phyloP scores from a whole-genome alignment of 2,888 invertebrate species.

The Harmothoe impar region DNA sequence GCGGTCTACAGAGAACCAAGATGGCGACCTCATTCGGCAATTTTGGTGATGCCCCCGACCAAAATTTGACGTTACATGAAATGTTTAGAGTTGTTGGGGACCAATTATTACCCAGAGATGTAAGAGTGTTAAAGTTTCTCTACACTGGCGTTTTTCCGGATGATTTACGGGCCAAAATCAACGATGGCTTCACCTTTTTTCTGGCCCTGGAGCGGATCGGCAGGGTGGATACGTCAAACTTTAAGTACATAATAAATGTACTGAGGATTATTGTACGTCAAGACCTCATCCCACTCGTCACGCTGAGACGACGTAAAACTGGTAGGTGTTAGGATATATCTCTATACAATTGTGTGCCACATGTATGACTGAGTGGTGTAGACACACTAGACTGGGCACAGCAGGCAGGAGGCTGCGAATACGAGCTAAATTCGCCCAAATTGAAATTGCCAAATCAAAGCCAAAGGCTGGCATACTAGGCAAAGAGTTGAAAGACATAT shows the following conservation, averaged over 20 bases:
- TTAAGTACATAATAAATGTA: slow-evolving; percentile 71
- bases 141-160: slow-evolving; percentile 70
- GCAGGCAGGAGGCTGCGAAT: too few species aligned
- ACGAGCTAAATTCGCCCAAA: too few species aligned
- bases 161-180: slow-evolving; percentile 69
- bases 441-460: too few species aligned
- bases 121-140: slow-evolving; percentile 69
- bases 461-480: too few species aligned
- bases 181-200: slow-evolving; percentile 74
- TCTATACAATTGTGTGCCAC: too few species aligned
- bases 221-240: slow-evolving; percentile 73
- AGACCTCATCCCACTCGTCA: slow-evolving; percentile 74
- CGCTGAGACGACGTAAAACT: slow-evolving; percentile 71
- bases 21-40: slow-evolving; percentile 59
- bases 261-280: slow-evolving; percentile 72
- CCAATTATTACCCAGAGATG: slow-evolving; percentile 72
- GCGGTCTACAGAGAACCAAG: background rate
- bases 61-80: slow-evolving; percentile 70
- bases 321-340: slow-evolving; percentile 71
- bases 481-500: too few species aligned
- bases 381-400: too few species aligned
- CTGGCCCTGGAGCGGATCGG: slow-evolving; percentile 73
- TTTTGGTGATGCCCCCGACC: slow-evolving; percentile 1
- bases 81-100: slow-evolving; percentile 75
- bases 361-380: too few species aligned